Evolutionary conservation across 2,888 invertebrate genomes (phyloP), one percentile per base, ranked within the genome.

Genomic region (Clitarchus hookeri): DNA sequence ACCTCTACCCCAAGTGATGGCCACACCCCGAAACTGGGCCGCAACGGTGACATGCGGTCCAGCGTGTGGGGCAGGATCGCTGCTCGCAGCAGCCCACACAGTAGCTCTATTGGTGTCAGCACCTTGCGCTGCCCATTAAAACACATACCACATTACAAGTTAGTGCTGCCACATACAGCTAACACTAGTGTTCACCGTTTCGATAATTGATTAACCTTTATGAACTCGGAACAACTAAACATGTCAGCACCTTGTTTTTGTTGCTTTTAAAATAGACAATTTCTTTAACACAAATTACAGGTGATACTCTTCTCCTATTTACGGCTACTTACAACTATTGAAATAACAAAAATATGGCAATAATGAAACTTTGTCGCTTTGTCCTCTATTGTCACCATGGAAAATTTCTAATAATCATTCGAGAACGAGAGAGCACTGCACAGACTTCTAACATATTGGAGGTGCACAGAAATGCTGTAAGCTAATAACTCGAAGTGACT

Each of bases 61-160:
- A 94, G 89, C 0, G 94, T 94, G 80, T 94, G 94, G 23, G 95
- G 94, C 87, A 97, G 92, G 88, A 97, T 93, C 80, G 96, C 96
- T 26, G 94, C 92, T 65, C 97, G 93, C 89, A 97, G 93, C 89
- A 96, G 94, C 83, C 94, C 93, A 85, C 96, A 95, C 91, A 96
- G 96, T 88, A 95, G 92, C 88, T 95, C 95, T 87, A 97, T 96
- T 8, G 95, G 94, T 85, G 95, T 94, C 90, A 96, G 93, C 89
- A 97, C 95, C 94, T 97, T 97, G 90, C 95, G 95, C 95, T 96
- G 65, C 23, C 19, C 19, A 65, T 65, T n/a, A 6, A 65, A 8
- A 65, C n/a, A n/a, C 65, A 65, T 19, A 23, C 23, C n/a, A 65
- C 23, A 65, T 65, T 65, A 65, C 23, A n/a, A 36, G 65, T 19